Base-by-base conservation (phyloP, 2,113 vertebrate genomes). In the Lipotes vexillifer region DNA sequence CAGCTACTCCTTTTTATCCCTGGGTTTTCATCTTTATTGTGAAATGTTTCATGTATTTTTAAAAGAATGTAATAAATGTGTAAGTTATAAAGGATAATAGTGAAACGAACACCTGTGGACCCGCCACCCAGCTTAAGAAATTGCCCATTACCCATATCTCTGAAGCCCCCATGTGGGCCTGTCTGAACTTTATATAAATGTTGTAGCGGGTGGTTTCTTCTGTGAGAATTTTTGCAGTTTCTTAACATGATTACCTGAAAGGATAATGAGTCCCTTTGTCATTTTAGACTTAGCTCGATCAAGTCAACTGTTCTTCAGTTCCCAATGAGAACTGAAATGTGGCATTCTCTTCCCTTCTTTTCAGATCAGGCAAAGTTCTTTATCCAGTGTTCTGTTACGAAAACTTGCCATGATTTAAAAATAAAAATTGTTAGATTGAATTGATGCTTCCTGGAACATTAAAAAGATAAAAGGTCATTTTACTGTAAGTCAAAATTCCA, bases 391-490 rank as follows among this genome's bases (percentile, higher is more conserved):
- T 94, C 88, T 80, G 52, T 96, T 90, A 81, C 27, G 52, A 95
- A 96, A 93, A 59, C 87, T 90, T 97, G 63, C 68, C 94, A 46
- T 82, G 31, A 71, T 90, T 97, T 92, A 86, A 92, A 93, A 84
- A 72, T 36, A 94, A 95, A 93, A 93, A 90, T 87, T 57, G 46
- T 88, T 90, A 74, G 31, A 90, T 90, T 92, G n/a, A 88, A 63
- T 95, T 92, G 89, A 84, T 97, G 66, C 71, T 98, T 97, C 80
- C 94, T 96, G 78, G 80, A 96, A 94, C 55, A 83, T 94, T 95
- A 92, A 94, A 97, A 97, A 96, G 66, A 97, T 97, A 97, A 96
- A 95, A 94, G 74, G 61, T 97, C 52, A 96, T 96, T 97, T 96
- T 96, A 86, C 89, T 97, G 38, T 96, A 85, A 96, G 87, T 97